Evolutionary conservation across 2,113 vertebrate species (phyloP).

Genomic region (Cyrtonyx montezumae): DNA sequence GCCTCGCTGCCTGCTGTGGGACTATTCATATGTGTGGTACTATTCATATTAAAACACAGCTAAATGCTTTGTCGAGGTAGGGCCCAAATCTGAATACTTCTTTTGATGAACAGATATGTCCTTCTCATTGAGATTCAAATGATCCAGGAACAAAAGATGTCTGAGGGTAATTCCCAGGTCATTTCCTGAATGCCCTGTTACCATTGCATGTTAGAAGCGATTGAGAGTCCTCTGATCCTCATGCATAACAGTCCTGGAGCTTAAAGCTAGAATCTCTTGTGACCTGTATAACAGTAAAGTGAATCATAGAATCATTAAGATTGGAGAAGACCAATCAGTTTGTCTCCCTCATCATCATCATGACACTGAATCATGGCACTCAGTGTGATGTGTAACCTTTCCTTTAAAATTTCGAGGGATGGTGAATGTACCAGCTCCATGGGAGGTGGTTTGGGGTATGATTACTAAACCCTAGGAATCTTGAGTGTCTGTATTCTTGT

Average conservation of each 20-base stretch:
- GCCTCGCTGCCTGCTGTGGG: not conserved
- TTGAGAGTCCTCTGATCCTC: not conserved
- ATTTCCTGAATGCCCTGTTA: constrained; percentile 47
- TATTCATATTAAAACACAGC: constrained; percentile 57
- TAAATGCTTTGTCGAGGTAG: constrained; percentile 34
- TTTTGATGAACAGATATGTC: constrained; percentile 64
- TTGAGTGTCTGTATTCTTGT: not conserved
- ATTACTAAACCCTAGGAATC: not conserved
- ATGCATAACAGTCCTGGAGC: not conserved
- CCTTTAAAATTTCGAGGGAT: too few species aligned
- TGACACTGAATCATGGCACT: too few species aligned
- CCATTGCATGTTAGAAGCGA: constrained; percentile 11
- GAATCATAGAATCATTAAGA: too few species aligned
- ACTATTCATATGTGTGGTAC: constrained; percentile 52
- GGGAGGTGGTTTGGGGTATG: not conserved
- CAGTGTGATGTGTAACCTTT: too few species aligned
- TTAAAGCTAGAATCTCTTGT: not conserved
- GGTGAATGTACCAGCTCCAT: too few species aligned
- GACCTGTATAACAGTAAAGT: not conserved
- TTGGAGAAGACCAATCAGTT: too few species aligned
- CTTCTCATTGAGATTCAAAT: constrained; percentile 65
- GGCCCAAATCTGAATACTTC: constrained; percentile 57
- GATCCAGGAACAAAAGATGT: constrained; percentile 51
- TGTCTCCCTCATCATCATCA: too few species aligned
- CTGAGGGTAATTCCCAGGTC: constrained; percentile 57